A percentile compares a stretch with the other conserved stretches of the same genome.
Conservation (phyloP, 2,113 vertebrate species). For the Cettia cetti region DNA sequence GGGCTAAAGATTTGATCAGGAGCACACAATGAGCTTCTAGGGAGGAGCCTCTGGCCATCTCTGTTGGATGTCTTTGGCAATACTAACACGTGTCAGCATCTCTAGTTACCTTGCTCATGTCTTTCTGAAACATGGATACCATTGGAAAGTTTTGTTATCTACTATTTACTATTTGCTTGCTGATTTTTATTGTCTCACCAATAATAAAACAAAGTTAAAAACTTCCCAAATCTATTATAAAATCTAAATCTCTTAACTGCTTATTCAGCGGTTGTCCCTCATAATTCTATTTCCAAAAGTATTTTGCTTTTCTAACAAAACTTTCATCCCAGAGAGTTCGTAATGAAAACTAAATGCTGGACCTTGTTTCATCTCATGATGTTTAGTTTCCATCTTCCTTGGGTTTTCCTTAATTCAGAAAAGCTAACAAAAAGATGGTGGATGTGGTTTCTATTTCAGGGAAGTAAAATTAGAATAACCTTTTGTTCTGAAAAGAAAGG, state of each 20-base stretch:
- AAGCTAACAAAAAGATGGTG: not conserved
- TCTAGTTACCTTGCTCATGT: not conserved
- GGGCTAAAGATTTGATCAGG: not conserved
- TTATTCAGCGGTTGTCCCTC: not conserved
- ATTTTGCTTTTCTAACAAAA: not conserved
- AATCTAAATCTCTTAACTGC: not conserved
- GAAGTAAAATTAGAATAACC: not conserved
- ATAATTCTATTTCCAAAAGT: not conserved
- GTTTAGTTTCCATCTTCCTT: not conserved
- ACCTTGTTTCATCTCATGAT: not conserved
- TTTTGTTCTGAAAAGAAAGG: not conserved
- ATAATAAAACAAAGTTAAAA: not conserved
- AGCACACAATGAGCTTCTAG: not conserved
- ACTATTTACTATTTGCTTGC: not conserved
- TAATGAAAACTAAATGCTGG: not conserved
- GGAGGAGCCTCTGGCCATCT: not conserved
- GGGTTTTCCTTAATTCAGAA: not conserved
- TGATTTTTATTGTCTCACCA: not conserved
- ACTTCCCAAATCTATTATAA: not conserved
- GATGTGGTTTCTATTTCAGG: not conserved
- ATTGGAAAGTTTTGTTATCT: not conserved
- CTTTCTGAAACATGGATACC: not conserved
- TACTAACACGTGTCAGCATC: not conserved
- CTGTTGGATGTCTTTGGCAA: not conserved
- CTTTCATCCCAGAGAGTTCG: not conserved